Evolutionary conservation across 1,140 invertebrate species (phyloP).

Genomic region (Papilio machaon): DNA sequence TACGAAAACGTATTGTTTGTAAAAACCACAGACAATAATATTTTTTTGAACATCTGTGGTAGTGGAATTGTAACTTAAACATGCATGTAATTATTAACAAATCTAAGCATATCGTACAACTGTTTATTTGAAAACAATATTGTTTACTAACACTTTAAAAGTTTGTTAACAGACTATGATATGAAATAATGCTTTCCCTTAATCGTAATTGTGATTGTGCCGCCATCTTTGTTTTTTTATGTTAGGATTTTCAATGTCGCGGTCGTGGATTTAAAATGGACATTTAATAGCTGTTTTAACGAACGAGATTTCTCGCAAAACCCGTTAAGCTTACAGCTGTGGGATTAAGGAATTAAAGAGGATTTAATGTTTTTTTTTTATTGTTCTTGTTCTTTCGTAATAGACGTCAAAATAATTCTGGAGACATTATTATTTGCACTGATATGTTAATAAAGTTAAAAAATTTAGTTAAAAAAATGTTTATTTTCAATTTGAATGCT

Average conservation of each 20-base stretch:
- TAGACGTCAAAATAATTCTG: neutral
- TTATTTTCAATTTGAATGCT: neutral
- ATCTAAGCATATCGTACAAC: too few species aligned
- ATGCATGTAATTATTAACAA: too few species aligned
- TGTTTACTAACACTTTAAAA: neutral
- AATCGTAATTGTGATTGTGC: conserved; percentile 15
- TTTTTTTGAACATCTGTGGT: too few species aligned
- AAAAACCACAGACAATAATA: too few species aligned
- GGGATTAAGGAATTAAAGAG: conserved; percentile 9
- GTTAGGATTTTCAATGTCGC: conserved; percentile 19
- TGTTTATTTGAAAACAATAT: neutral
- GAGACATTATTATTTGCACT: neutral
- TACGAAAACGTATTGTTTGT: too few species aligned
- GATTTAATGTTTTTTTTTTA: conserved; percentile 16
- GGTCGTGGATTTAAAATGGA: conserved; percentile 17
- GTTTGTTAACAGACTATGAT: neutral
- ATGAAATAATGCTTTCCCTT: neutral
- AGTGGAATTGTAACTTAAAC: too few species aligned
- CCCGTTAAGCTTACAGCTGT: conserved; percentile 9
- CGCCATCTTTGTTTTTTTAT: conserved; percentile 17
- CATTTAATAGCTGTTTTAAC: conserved; percentile 20
- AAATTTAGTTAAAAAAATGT: too few species aligned
- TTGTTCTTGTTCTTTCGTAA: neutral
- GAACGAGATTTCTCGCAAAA: conserved; percentile 6
- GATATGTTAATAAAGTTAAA: neutral